phyloP scores from a whole-genome alignment of 2,888 invertebrate species.

The Ormyrus pomaceus region DNA sequence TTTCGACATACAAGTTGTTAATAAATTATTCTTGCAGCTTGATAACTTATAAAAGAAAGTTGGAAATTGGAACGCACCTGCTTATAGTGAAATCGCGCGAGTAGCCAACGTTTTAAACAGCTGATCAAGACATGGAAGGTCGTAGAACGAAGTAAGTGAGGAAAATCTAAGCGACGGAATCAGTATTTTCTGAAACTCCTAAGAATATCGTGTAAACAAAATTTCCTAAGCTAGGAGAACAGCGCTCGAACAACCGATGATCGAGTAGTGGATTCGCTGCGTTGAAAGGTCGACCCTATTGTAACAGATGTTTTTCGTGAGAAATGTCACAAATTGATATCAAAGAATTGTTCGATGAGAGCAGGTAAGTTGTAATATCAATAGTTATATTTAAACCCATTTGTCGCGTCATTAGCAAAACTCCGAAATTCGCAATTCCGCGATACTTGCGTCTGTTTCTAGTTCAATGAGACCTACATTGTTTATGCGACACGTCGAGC shows the following conservation, averaged over 20 bases:
- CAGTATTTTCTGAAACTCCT: slow-evolving; percentile 6
- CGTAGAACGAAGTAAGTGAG: slow-evolving; percentile 43
- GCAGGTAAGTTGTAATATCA: slow-evolving; percentile 67
- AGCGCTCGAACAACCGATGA: slow-evolving; percentile 6
- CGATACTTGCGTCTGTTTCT: not conserved
- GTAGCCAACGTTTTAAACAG: slow-evolving; percentile 50
- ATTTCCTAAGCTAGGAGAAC: not conserved
- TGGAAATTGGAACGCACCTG: slow-evolving; percentile 6
- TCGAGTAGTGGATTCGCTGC: slow-evolving; percentile 6
- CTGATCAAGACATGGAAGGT: slow-evolving; percentile 57
- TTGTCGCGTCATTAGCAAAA: slow-evolving; percentile 4
- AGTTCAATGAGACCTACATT: slow-evolving; percentile 17
- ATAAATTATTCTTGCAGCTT: too few relatives aligned
- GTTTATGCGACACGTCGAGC: slow-evolving; percentile 38
- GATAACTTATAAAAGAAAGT: too few relatives aligned
- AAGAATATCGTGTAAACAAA: not conserved
- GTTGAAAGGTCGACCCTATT: slow-evolving; percentile 15
- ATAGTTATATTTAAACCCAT: slow-evolving; percentile 45
- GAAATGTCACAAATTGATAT: slow-evolving; percentile 75
- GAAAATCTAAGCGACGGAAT: slow-evolving; percentile 30
- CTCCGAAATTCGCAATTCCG: slow-evolving; percentile 11
- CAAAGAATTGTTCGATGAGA: slow-evolving; percentile 73
- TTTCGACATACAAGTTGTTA: not conserved
- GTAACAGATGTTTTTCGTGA: slow-evolving; percentile 72
- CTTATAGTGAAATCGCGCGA: slow-evolving; percentile 45